A percentile compares a stretch with the other conserved stretches of the same genome.
Evolutionary conservation across 2,113 vertebrate species (phyloP).

Genomic region (Galbula dea): DNA sequence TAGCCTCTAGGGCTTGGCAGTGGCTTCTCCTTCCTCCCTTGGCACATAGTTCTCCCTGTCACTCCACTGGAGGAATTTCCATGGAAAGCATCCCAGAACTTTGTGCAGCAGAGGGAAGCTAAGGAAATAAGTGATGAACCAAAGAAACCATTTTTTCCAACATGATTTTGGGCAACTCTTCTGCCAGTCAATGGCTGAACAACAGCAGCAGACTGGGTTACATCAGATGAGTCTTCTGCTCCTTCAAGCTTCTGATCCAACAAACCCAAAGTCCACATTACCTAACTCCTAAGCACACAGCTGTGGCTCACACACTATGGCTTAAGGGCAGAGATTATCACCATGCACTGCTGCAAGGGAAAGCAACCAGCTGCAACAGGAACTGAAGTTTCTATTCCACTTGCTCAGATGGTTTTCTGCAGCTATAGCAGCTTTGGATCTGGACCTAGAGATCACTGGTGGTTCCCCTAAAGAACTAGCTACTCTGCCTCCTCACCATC

Average conservation of each 20-base stretch:
- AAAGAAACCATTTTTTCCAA: not conserved
- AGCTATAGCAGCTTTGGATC: not conserved
- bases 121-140: not conserved
- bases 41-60: not conserved
- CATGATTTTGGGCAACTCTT: not conserved
- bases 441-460: not conserved
- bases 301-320: not conserved
- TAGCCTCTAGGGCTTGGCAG: not conserved
- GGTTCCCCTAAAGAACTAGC: not conserved
- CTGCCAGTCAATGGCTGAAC: not conserved
- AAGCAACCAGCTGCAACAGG: not conserved
- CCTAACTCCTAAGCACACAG: not conserved
- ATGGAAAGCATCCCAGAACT: fast-evolving
- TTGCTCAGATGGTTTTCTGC: not conserved
- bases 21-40: not conserved
- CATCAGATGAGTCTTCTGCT: not conserved
- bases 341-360: not conserved
- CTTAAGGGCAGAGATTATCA: not conserved
- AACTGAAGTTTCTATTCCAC: not conserved
- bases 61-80: not conserved
- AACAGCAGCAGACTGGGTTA: not conserved
- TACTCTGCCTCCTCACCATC: not conserved
- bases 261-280: not conserved
- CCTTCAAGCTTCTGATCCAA: not conserved
- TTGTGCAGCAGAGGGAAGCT: not conserved